Percentiles rank a stretch among this genome's conserved stretches.
These are phyloP conservation scores for Enteromius argenteus DNA, from an alignment of 2,797 vertebrate genomes.

Conservation along the genomic window DNA sequence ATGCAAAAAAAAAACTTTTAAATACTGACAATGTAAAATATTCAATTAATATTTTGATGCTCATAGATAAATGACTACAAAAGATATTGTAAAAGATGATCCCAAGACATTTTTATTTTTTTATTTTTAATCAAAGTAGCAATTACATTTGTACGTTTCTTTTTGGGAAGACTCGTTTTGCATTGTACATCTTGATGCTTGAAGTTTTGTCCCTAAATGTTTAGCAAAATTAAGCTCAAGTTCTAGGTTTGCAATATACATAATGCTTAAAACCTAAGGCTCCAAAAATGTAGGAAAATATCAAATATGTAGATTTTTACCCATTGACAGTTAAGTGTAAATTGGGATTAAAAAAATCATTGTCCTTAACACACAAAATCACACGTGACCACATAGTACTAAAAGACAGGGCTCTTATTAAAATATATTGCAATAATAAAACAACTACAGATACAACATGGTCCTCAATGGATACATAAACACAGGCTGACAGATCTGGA, in stretches of 20 bases:
- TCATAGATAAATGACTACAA: too few relatives aligned
- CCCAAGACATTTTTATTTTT: neutral
- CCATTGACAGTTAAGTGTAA: neutral
- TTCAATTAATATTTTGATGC: neutral
- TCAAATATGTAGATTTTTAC: neutral
- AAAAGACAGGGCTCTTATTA: neutral
- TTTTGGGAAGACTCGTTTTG: neutral
- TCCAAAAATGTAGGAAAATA: neutral
- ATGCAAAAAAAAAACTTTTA: too few relatives aligned
- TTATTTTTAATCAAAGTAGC: neutral
- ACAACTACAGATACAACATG: neutral
- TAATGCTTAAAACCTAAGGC: neutral
- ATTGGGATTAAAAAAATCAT: neutral
- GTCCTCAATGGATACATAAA: neutral
- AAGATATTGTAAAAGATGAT: neutral
- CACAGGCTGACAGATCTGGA: neutral
- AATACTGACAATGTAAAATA: neutral
- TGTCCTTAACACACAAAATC: neutral
- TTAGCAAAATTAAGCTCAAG: too few relatives aligned
- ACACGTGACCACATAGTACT: neutral
- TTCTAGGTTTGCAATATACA: neutral
- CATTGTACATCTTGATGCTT: neutral
- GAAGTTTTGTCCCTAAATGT: neutral
- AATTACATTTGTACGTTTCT: neutral
- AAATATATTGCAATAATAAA: neutral